Percentiles rank a stretch among this genome's conserved stretches.
phyloP scores from a whole-genome alignment of 2,888 invertebrate species.

The Diarsia rubi region DNA sequence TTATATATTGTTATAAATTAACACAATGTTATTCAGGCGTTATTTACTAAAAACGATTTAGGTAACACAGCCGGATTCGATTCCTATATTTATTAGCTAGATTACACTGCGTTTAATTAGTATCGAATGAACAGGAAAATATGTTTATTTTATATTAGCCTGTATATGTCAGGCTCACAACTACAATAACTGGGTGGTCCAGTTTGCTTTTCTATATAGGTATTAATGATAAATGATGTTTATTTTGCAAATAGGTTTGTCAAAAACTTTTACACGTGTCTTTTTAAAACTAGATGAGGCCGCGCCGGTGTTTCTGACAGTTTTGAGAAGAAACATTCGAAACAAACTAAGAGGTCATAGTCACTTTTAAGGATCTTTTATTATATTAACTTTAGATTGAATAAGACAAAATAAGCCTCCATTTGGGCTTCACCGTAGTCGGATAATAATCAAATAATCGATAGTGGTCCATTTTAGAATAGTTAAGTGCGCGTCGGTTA shows the following conservation, averaged over 20 bases:
- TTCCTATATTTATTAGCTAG: slow-evolving; percentile 22
- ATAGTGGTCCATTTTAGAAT: neutral
- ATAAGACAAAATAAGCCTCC: no score
- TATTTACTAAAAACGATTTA: slow-evolving; percentile 10
- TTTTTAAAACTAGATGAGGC: no score
- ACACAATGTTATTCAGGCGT: neutral
- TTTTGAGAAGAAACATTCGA: no score
- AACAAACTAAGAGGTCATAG: no score
- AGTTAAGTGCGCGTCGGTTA: neutral
- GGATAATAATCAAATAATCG: neutral
- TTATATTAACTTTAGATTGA: neutral
- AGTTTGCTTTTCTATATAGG: neutral
- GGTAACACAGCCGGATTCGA: neutral
- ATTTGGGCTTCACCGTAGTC: no score
- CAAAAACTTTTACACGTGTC: no score
- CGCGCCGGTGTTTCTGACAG: no score
- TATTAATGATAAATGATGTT: no score
- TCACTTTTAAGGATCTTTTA: no score
- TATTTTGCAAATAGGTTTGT: no score
- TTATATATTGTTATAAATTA: neutral
- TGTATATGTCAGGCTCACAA: neutral
- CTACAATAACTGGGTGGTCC: neutral
- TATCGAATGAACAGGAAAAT: slow-evolving; percentile 12
- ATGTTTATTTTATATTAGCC: neutral
- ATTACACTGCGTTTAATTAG: slow-evolving; percentile 10